Conservation (phyloP, 2,113 vertebrate genomes). For the Calcarius ornatus region DNA sequence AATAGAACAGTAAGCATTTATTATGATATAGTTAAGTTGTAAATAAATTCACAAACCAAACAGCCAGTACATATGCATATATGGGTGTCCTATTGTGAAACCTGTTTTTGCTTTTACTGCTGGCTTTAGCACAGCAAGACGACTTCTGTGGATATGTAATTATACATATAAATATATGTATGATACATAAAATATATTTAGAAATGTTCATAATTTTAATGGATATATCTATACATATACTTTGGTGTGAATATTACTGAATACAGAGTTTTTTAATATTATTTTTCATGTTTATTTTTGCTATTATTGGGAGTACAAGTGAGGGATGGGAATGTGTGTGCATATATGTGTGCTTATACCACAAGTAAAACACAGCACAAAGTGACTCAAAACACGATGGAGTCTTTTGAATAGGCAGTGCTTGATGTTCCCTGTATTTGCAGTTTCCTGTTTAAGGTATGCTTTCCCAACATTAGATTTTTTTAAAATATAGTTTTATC, state of each 20-base stretch:
- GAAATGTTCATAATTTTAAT: constrained; percentile 81
- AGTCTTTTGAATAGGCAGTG: neutral
- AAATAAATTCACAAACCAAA: constrained; percentile 70
- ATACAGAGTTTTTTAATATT: constrained; percentile 79
- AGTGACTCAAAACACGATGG: neutral
- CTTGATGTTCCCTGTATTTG: neutral
- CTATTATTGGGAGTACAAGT: constrained; percentile 36
- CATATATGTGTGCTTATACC: neutral
- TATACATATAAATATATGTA: constrained; percentile 81
- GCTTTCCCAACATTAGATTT: neutral
- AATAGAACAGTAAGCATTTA: constrained; percentile 69
- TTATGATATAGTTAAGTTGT: constrained; percentile 71
- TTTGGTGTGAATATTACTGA: constrained; percentile 79
- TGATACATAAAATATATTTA: constrained; percentile 80
- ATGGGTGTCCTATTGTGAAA: constrained; percentile 58
- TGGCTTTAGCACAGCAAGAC: constrained; percentile 65
- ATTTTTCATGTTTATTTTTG: constrained; percentile 66
- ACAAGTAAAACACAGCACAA: neutral
- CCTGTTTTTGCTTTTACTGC: constrained; percentile 61
- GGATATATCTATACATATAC: constrained; percentile 66
- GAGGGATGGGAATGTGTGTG: neutral
- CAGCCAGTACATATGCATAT: constrained; percentile 65
- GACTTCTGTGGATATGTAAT: constrained; percentile 79
- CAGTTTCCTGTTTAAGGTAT: neutral
- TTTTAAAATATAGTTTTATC: neutral